Percentiles rank a stretch among this genome's conserved stretches.
Evolutionary conservation across 30 jellyfish, hydroid and myxozoan species (phyloP).

Genomic region (Chironex yamaguchii): DNA sequence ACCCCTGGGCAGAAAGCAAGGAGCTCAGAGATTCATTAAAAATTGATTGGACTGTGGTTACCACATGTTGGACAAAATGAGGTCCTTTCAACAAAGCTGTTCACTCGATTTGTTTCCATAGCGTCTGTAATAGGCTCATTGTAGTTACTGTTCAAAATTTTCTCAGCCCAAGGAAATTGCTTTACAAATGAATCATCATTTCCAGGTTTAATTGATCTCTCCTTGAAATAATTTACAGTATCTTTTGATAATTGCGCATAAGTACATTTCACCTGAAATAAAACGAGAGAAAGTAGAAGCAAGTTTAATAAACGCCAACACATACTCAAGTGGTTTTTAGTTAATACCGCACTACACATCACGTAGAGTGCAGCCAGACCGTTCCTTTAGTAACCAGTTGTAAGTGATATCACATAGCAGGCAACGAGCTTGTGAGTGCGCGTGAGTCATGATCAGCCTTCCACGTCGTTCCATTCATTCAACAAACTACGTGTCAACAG

Average conservation of each 20-base stretch:
- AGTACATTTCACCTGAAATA: slow-evolving; percentile 48
- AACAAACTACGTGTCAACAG: too few species aligned
- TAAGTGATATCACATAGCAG: too few species aligned
- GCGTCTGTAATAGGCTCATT: slow-evolving; percentile 31
- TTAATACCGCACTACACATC: too few species aligned
- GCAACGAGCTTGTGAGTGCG: background rate
- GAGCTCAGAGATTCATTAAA: too few species aligned
- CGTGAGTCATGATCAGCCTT: background rate
- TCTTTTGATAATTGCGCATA: slow-evolving; percentile 66
- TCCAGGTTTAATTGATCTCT: slow-evolving; percentile 50
- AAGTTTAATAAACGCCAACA: too few species aligned
- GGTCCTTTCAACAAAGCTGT: slow-evolving; percentile 55
- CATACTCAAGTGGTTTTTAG: too few species aligned
- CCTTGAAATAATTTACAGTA: slow-evolving; percentile 53
- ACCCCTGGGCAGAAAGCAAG: too few species aligned
- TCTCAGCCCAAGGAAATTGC: slow-evolving; percentile 4
- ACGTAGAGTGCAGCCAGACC: too few species aligned
- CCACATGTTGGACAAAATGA: slow-evolving; percentile 81
- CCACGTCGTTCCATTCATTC: too few species aligned
- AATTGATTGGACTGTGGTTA: slow-evolving; percentile 30
- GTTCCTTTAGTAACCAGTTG: too few species aligned
- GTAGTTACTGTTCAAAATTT: background rate
- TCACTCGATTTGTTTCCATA: slow-evolving; percentile 39
- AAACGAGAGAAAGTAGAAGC: background rate
- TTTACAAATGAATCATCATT: background rate